Base-by-base conservation (phyloP, 2,888 invertebrate species). In the Ophion slaviceki region DNA sequence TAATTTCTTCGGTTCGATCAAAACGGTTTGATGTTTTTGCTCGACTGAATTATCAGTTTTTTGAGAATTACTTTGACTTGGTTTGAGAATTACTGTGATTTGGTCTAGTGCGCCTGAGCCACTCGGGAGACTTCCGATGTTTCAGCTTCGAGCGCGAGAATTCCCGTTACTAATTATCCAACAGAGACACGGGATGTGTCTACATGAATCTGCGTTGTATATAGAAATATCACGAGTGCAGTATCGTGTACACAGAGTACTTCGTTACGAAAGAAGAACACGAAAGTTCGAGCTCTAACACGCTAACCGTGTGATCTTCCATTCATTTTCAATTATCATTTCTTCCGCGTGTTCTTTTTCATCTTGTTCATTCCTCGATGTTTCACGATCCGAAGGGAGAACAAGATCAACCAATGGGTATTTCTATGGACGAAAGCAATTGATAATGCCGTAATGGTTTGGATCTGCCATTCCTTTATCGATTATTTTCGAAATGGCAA, bases 131-230 rank as follows among this genome's bases (percentile, higher is more conserved):
- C 80, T 74, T 84, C 67, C 76, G 72, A 77, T 80, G 76, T 57
- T 66, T 71, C 61, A 68, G 61, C 45, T 74, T 82, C 24, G 64
- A 47, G 84, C 66, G n/a, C 70, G 53, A 80, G 66, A 62, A 72
- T 53, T 84, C 77, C 84, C 84, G 84, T 84, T 84, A 84, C 76
- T 67, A 84, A 84, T 84, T 80, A 80, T 68, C 67, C 24, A n/a
- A 17, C 67, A 62, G 47, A 61, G 66, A 67, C 80, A 72, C 76
- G 71, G 6, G 62, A 36, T 62, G 53, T 61, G 71, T 72, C 32
- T 57, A 36, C 76, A 20, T 53, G 32, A 53, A 66, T 36, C 17
- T 57, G n/a, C 11, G 24, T 24, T 24, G 32, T 64, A 45, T 78
- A 47, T 14, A 40, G 24, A 78, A 78, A 67, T 59, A 40, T 28